Evolutionary conservation across 2,888 invertebrate species (phyloP), one percentile per base, ranked within the genome.

Genomic region (Eudiplozoon nipponicum): DNA sequence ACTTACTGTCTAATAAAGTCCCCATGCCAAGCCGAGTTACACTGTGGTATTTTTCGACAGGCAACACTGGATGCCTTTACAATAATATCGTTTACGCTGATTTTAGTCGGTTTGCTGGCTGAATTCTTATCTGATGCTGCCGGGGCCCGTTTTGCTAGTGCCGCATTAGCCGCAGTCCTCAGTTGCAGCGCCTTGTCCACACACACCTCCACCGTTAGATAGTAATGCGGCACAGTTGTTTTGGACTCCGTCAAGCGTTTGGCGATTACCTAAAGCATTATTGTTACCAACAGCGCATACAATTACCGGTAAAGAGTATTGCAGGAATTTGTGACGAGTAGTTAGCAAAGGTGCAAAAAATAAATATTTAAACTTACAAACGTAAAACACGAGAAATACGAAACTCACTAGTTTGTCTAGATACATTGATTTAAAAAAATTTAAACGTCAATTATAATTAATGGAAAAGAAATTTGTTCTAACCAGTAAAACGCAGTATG

Each of bases 1-100:
- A 49, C 54, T 51, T 60, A 81, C 76, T 81, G 74, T 63, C 86
- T 68, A 52, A 90, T 80, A 50, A 70, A 70, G 3, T 71, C 67
- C 40, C 75, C 84, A 70, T 81, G 70, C 86, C 86, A 98, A 43
- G 77, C 70, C 2, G 80, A 73, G 61, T 98, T 98, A 5, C 73
- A 74, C 51, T 78, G 72, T 0, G 86, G 86, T 39, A 90, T 74
- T 55, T 73, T 71, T 53, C 69, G 69, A 53, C 73, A 75, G 3
- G 86, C 76, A 46, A 72, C 64, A 2, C 84, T 81, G 17, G 74
- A 68, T 0, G 78, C 84, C 61, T 90, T 90, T 38, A 90, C 71
- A 38, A 90, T 70, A 52, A 90, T 80, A 61, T 90, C 90, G 54
- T 86, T 90, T 3, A 90, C 69, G 28, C 81, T 81, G 15, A 90